Evolutionary conservation across 1,140 invertebrate genomes (phyloP), one percentile per base, ranked within the genome.

Genomic region (Lanistes nyassanus): DNA sequence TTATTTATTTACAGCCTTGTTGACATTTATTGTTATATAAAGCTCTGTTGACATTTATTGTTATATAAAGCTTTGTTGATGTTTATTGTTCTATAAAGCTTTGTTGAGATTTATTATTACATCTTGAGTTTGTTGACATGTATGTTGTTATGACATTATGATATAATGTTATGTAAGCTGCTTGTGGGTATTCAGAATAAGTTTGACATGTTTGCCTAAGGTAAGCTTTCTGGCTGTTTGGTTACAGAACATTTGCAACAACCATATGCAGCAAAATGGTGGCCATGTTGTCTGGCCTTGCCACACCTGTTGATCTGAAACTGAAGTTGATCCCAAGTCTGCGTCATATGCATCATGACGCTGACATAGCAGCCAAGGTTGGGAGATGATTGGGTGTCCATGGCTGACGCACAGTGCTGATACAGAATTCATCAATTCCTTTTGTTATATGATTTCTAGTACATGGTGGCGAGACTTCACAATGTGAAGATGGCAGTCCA

Each of bases 261-360:
- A 96, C 95, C 68, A 98, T 98, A 93, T 98, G 96, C 85, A 95
- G 95, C 80, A 98, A 98, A 90, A 94, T 99, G 65, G 95, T 95
- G 1, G 94, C 97, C 76, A 98, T 98, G 96, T 97, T 98, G 80
- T 93, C 96, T 86, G 95, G 95, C 65, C 92, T 97, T 82, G 93
- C 94, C 58, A 98, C 96, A 0, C 96, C 96, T 6, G 94, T 96
- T 9, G 94, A 96, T 62, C 94, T 97, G 90, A 97, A 98, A 87
- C 90, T 98, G 5, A 93, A 95, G 81, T 90, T 98, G 0, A 96
- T 98, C 77, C 94, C 95, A 4, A 95, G 98, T 55, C 90, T 98
- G 65, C 94, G 97, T 80, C 95, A 98, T 82, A 98, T 98, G 93
- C 95, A 98, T 90, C 96, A 97, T 88, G 96, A 97, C 87, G 94